A percentile compares a stretch with the other conserved stretches of the same genome.
phyloP scores from a whole-genome alignment of 2,113 vertebrate genomes.

The Oreotrochilus melanogaster region DNA sequence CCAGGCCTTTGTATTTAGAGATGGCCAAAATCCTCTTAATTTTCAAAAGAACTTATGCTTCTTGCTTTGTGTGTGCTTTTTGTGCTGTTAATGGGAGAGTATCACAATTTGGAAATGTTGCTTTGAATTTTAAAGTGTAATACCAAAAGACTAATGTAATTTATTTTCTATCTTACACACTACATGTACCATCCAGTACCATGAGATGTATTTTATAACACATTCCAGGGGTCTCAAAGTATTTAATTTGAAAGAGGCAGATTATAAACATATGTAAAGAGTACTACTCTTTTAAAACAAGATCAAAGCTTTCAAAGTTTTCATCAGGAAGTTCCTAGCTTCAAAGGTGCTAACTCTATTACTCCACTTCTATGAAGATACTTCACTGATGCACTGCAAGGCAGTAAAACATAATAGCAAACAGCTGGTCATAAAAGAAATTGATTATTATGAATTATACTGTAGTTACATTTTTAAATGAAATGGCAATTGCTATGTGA shows the following conservation, averaged over 20 bases:
- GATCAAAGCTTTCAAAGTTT: not conserved
- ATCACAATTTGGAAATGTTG: not conserved
- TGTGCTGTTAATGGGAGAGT: not conserved
- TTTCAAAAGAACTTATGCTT: not conserved
- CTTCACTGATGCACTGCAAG: not conserved
- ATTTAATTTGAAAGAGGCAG: not conserved
- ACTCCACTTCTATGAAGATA: not conserved
- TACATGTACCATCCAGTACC: not conserved
- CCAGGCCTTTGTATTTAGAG: not conserved
- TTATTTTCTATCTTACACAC: not conserved
- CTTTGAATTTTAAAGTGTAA: not conserved
- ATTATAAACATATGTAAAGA: not conserved
- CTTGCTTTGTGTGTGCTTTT: not conserved
- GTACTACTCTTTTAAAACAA: not conserved
- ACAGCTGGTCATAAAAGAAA: slow-evolving; percentile 40
- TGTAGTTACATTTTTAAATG: slow-evolving; percentile 15
- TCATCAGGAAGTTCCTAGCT: not conserved
- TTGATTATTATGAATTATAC: slow-evolving; percentile 35
- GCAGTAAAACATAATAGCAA: slow-evolving; percentile 16
- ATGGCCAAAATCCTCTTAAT: not conserved
- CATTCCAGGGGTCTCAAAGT: not conserved
- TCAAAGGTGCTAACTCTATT: not conserved
- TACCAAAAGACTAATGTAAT: not conserved
- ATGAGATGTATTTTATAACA: not conserved
- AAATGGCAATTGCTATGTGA: not conserved